Base-by-base conservation (phyloP, 1,140 invertebrate species). In the Drosophila neocordata region DNA sequence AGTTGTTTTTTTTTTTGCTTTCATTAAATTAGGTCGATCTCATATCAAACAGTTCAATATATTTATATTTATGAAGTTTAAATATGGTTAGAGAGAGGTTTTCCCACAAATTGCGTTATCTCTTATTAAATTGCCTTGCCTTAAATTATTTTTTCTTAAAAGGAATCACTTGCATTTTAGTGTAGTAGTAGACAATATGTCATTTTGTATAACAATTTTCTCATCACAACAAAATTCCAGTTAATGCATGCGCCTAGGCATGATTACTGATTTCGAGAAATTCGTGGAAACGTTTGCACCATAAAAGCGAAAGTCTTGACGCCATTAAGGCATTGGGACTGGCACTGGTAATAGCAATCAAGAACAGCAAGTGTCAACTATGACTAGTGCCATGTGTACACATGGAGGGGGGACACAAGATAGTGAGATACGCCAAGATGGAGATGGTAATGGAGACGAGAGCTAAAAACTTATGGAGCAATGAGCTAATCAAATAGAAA, bases 281-380 rank as follows among this genome's bases (percentile, higher is more conserved):
- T 88, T 87, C 83, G 71, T 88, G 63, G 82, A 87, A 88, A 63
- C 70, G 72, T 57, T 57, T 78, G 72, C 73, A 61, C 83, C 84
- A 88, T 88, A 88, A 88, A 88, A 88, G 76, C 83, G 83, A 88
- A 88, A 83, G 79, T 88, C 83, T 88, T 88, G 83, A 88, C 83
- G 83, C 83, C 83, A 88, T 88, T 88, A 83, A 77, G 66, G 83
- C 65, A 82, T 77, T 82, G 27, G 27, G 6, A 31, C 75, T 88
- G 56, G 55, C 34, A 12, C 18, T 35, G 37, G 62, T 20, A 57
- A 15, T 7, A 18, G 22, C 37, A 60, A 75, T 60, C 74, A 68
- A 82, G 73, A 85, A 48, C 7, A 48, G 41, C 41, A 87, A 87
- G 82, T 85, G 82, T 85, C 82, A 87, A 79, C 83, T 73, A 67